Evolutionary conservation across 2,113 vertebrate genomes (phyloP).

Genomic region (Bucco capensis): DNA sequence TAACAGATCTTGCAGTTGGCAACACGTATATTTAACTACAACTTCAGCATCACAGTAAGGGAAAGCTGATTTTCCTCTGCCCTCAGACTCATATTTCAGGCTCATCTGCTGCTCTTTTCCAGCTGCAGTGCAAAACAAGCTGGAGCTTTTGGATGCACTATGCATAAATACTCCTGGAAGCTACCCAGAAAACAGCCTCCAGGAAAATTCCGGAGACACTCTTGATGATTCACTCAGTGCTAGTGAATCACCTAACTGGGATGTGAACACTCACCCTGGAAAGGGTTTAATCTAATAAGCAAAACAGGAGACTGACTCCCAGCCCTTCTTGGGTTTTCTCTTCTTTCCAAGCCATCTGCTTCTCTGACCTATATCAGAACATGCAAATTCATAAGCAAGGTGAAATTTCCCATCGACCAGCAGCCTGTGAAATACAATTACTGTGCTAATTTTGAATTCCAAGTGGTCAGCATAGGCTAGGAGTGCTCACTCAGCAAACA

Average conservation of each 20-base stretch:
- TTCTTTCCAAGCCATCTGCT: conserved; percentile 72
- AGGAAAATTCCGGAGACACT: conserved; percentile 33
- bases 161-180: conserved; percentile 16
- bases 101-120: conserved; percentile 32
- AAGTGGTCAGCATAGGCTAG: conserved; percentile 51
- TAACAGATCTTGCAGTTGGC: background rate
- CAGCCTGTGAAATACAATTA: conserved; percentile 71
- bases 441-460: conserved; percentile 71
- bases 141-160: background rate
- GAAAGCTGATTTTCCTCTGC: background rate
- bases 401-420: conserved; percentile 55
- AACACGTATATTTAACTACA: conserved; percentile 19
- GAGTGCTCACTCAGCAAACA: conserved; percentile 29
- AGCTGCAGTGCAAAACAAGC: background rate
- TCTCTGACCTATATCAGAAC: conserved; percentile 63
- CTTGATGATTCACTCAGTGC: background rate
- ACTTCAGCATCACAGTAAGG: background rate
- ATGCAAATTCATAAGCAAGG: conserved; percentile 57
- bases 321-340: background rate
- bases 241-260: conserved; percentile 43
- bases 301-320: conserved; percentile 46
- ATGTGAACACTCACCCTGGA: conserved; percentile 10
- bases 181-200: conserved; percentile 26
- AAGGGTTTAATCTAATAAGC: conserved; percentile 52
- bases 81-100: background rate